A percentile compares a stretch with the other conserved stretches of the same genome.
Evolutionary conservation across 2,797 vertebrate genomes (phyloP).

Genomic region (Cryptoprocta ferox): DNA sequence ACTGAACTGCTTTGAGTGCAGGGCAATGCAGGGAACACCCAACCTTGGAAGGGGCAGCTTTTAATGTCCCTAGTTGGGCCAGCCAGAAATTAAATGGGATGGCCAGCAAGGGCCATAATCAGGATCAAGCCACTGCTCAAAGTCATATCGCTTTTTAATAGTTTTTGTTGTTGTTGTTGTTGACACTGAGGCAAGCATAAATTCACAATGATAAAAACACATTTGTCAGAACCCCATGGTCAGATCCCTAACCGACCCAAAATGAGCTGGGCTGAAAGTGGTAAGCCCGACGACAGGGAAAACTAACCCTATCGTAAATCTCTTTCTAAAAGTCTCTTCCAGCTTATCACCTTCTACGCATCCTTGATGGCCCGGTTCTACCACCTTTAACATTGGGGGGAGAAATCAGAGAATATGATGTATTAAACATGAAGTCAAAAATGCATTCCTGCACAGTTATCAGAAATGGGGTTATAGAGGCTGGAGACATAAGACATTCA

Average conservation of each 20-base stretch:
- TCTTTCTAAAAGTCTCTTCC: constrained; percentile 48
- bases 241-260: constrained; percentile 44
- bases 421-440: constrained; percentile 26
- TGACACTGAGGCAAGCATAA: constrained; percentile 55
- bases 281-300: background rate
- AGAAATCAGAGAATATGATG: background rate
- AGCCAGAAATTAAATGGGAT: constrained; percentile 61
- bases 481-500: constrained; percentile 30
- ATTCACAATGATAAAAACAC: constrained; percentile 68
- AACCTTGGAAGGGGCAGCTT: background rate
- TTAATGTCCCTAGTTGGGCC: constrained; percentile 3
- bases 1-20: background rate
- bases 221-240: constrained; percentile 56
- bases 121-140: constrained; percentile 54
- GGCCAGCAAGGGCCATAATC: constrained; percentile 35
- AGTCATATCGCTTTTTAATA: constrained; percentile 54
- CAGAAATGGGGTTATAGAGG: background rate
- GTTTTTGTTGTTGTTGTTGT: background rate
- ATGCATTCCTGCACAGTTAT: background rate
- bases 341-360: constrained; percentile 43
- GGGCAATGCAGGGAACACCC: background rate
- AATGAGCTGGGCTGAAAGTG: constrained; percentile 29
- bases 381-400: background rate
- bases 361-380: constrained; percentile 61
- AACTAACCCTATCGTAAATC: constrained; percentile 42